Percentiles rank a stretch among this genome's conserved stretches.
These are phyloP conservation scores for Probosciger aterrimus DNA, from an alignment of 2,113 vertebrate genomes.

Conservation along the genomic window DNA sequence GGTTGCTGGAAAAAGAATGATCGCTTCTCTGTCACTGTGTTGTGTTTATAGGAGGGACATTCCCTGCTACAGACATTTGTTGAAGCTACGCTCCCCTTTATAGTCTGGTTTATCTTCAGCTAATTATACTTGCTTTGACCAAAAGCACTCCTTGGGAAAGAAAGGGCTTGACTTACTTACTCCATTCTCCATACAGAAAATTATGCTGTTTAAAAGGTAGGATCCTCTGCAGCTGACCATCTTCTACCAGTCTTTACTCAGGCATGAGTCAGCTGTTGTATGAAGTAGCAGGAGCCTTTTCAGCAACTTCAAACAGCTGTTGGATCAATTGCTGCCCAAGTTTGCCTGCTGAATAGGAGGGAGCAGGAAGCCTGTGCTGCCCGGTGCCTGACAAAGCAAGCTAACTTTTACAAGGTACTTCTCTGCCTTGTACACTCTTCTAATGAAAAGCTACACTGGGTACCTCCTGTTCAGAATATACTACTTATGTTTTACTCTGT, in stretches of 20 bases:
- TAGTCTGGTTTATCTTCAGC: neutral
- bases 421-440: neutral
- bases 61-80: neutral
- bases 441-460: neutral
- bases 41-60: neutral
- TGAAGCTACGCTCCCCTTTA: neutral
- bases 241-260: neutral
- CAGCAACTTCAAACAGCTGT: neutral
- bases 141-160: neutral
- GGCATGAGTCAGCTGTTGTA: neutral
- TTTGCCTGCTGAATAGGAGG: neutral
- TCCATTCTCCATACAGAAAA: neutral
- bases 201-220: neutral
- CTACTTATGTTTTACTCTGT: neutral
- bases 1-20: accelerated
- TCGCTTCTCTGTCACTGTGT: neutral
- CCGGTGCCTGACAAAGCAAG: neutral
- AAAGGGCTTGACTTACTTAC: neutral
- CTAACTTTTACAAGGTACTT: neutral
- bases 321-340: neutral
- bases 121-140: neutral
- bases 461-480: accelerated
- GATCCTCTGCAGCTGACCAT: neutral
- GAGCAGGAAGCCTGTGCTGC: neutral
- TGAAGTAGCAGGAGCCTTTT: neutral